Evolutionary conservation across 1,140 invertebrate genomes (phyloP).

Genomic region (Cyclargus thomasi): DNA sequence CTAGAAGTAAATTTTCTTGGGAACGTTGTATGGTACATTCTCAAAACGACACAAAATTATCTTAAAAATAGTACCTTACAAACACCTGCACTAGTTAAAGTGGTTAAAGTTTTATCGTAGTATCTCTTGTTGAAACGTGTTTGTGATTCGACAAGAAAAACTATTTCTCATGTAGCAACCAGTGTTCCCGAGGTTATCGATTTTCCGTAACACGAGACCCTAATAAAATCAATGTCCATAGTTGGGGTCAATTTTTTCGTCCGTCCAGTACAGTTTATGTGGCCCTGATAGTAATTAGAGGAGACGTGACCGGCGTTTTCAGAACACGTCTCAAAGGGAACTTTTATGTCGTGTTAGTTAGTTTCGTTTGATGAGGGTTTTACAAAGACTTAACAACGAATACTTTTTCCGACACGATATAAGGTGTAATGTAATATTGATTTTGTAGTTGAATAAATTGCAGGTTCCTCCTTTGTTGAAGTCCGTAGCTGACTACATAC

Average conservation of each 20-base stretch:
- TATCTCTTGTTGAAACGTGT: no score
- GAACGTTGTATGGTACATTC: no score
- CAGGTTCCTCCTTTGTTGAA: no score
- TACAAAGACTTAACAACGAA: neutral
- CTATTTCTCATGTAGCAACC: no score
- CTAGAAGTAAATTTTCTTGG: no score
- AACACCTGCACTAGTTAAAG: no score
- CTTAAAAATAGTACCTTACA: no score
- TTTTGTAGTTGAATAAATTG: no score
- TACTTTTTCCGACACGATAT: neutral
- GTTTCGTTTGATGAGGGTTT: slow-evolving; percentile 7
- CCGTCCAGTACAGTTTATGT: neutral
- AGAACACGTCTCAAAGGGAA: neutral
- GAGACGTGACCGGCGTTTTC: slow-evolving; percentile 6
- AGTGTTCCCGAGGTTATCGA: neutral
- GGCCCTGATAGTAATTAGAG: slow-evolving; percentile 6
- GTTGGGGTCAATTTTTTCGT: slow-evolving; percentile 1
- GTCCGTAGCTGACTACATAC: no score
- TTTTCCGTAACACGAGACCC: neutral
- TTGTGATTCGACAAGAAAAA: no score
- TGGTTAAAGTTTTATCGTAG: no score
- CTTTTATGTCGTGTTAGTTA: slow-evolving; percentile 1
- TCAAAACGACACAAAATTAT: no score
- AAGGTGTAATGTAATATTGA: neutral
- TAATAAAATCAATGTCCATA: neutral